Evolutionary conservation across 1,140 invertebrate species (phyloP).

Genomic region (Wiebesia pumilae): DNA sequence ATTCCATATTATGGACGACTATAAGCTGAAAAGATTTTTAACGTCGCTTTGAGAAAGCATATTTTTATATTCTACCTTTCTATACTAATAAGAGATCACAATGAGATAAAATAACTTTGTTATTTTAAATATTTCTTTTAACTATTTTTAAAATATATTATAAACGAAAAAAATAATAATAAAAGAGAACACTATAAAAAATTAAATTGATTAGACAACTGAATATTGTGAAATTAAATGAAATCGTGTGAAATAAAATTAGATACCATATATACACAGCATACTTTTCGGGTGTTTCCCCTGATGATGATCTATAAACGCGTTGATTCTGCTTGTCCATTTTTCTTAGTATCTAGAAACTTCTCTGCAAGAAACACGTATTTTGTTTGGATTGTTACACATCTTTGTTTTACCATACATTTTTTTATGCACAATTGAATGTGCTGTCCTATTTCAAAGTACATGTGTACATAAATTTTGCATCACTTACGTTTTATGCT

Average conservation of each 20-base stretch:
- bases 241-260: slow-evolving; percentile 71
- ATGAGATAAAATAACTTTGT: too few relatives aligned
- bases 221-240: slow-evolving; percentile 61
- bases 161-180: not conserved
- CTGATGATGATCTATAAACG: slow-evolving; percentile 72
- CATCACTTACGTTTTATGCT: slow-evolving; percentile 5
- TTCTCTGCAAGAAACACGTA: slow-evolving; percentile 74
- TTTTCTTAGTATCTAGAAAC: slow-evolving; percentile 74
- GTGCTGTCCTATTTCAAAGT: not conserved
- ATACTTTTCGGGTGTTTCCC: slow-evolving; percentile 66
- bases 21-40: too few relatives aligned
- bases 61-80: too few relatives aligned
- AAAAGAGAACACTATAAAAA: not conserved
- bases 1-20: too few relatives aligned
- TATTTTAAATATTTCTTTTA: not conserved
- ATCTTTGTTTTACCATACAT: slow-evolving; percentile 60
- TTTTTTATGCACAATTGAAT: slow-evolving; percentile 50
- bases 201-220: slow-evolving; percentile 58
- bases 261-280: slow-evolving; percentile 71
- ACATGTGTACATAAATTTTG: not conserved
- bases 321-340: slow-evolving; percentile 74
- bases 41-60: too few relatives aligned
- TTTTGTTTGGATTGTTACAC: slow-evolving; percentile 53
- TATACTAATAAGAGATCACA: too few relatives aligned
- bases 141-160: not conserved